A percentile compares a stretch with the other conserved stretches of the same genome.
Conservation (phyloP, 2,797 vertebrate genomes). For the Austrolebias charrua region DNA sequence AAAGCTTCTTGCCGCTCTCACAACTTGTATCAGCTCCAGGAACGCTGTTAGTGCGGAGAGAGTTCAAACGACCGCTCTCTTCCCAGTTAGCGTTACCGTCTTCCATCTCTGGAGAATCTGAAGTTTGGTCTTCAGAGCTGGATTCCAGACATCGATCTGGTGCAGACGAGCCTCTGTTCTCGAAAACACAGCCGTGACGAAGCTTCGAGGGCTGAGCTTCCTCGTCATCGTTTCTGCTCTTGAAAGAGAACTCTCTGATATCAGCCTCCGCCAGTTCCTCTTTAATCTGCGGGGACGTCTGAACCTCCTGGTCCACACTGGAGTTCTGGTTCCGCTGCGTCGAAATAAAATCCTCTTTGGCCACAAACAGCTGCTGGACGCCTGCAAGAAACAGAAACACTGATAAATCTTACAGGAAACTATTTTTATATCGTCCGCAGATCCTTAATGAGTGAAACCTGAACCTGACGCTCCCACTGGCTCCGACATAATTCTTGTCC, state of each 20-base stretch:
- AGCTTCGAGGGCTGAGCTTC: background rate
- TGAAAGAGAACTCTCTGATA: background rate
- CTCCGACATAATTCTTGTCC: too few relatives aligned
- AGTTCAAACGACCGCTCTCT: background rate
- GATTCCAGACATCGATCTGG: background rate
- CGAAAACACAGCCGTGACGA: background rate
- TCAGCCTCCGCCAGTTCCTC: slow-evolving; percentile 15
- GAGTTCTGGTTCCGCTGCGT: background rate
- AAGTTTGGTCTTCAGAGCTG: background rate
- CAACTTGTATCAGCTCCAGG: background rate
- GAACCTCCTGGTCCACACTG: background rate
- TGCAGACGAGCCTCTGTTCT: background rate
- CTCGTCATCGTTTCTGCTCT: slow-evolving; percentile 16
- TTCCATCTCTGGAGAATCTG: background rate
- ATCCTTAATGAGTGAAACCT: too few relatives aligned
- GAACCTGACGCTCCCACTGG: too few relatives aligned
- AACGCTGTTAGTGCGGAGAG: background rate
- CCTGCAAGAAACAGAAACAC: background rate
- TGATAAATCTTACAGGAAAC: background rate
- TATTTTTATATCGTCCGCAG: too few relatives aligned
- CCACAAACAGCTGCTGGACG: background rate
- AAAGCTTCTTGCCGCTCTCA: too few relatives aligned
- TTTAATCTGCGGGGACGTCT: background rate
- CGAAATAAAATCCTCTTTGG: background rate
- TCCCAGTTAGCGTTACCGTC: background rate